Evolutionary conservation across 2,797 vertebrate genomes (phyloP), one percentile per base, ranked within the genome.

Genomic region (Ptychadena robeensis): DNA sequence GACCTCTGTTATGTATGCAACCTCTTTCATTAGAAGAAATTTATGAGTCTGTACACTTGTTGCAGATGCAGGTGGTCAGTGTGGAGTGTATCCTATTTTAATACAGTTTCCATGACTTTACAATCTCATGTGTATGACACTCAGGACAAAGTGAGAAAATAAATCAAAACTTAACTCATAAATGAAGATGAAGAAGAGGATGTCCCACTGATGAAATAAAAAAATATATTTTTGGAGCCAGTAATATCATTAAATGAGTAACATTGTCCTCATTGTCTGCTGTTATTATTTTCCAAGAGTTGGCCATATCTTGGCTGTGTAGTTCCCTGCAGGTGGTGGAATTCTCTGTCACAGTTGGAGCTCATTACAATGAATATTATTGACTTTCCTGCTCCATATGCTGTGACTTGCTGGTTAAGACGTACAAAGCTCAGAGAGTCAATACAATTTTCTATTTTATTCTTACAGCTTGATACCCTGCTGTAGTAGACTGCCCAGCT

Each of bases 401-500:
- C 67, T 69, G 28, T 3, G 22, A 25, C 35, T 27, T 69, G 10
- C 6, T 14, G 35, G 35, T 40, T 38, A 25, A 12, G n/a, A 25
- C 9, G 25, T 38, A 15, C 25, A 38, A 27, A 69, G 37, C 34
- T 40, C 9, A 15, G 0, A 12, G 11, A 69, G n/a, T 38, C 31
- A 22, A 67, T 67, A 68, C 66, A 68, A n/a, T n/a, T 25, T 68
- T 14, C 31, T 31, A 68, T 68, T 68, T 37, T 37, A 69, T 12
- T 69, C 11, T 37, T 25, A 68, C 66, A 68, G 66, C 66, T 68
- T 68, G 22, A 68, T 67, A 67, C 37, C 8, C 22, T 37, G 30
- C 12, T 66, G 66, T 68, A 68, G 66, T 18, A 69, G 67, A 69
- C 35, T 25, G 57, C 25, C 22, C 4, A 25, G 9, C 59, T 25